Evolutionary conservation across 1,140 invertebrate genomes (phyloP), one percentile per base, ranked within the genome.

Genomic region (Propsilocerus akamusi): DNA sequence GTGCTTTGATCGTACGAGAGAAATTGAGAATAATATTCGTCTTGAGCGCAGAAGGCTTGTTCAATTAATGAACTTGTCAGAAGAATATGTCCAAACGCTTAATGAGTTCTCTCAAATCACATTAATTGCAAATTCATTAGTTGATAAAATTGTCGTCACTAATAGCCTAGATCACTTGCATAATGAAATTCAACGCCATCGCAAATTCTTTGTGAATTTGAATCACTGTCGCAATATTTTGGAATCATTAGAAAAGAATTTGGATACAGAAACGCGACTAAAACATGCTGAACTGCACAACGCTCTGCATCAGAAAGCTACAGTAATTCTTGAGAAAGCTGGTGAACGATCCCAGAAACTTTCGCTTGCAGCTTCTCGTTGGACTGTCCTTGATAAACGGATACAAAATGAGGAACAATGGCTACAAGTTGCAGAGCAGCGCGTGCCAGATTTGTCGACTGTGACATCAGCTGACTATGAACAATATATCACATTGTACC

Each of bases 111-210:
- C 74, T 2, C 81, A 88, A 58, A 88, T 90, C 22, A 86, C 81
- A 3, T 77, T 85, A 25, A 73, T 89, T 4, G 85, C 86, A 3
- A 81, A 88, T 61, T 77, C 78, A 46, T 62, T 89, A 24, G 67
- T 89, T 3, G 78, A 83, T 37, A 78, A 76, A 56, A 78, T 80
- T 14, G 78, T 88, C 25, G 74, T 76, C 2, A 83, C 86, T 1
- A 75, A 70, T 30, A 78, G 78, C 54, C 67, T 86, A 49, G 76
- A 81, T 55, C 80, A 87, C 56, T 64, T 90, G 8, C 81, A 85
- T 56, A 83, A 88, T 57, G 86, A 89, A 68, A 84, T 90, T 65
- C 83, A 88, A 55, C 90, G 86, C 58, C 84, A 89, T 59, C 72
- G 85, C 34, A 87, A 86, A 58, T 89, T 90, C 66, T 90, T 91